phyloP scores from a whole-genome alignment of 2,113 vertebrate genomes.

The Odobenus rosmarus region DNA sequence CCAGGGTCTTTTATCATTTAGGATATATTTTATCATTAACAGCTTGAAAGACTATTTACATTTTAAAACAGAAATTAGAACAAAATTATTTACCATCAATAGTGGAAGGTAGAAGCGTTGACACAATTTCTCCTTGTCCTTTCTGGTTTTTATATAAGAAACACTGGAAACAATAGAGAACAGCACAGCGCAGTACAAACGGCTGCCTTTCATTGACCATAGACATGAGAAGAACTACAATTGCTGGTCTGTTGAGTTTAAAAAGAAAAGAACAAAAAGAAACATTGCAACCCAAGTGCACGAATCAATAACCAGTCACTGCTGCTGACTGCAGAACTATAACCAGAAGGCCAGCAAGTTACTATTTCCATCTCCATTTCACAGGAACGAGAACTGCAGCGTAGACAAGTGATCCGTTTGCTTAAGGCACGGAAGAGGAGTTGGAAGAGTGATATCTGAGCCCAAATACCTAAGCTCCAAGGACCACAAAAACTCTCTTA shows the following conservation, averaged over 20 bases:
- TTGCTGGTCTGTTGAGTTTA: slow-evolving; percentile 90
- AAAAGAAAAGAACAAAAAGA: not conserved
- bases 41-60: not conserved
- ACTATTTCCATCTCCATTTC: not conserved
- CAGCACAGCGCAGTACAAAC: slow-evolving; percentile 96
- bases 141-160: slow-evolving; percentile 98
- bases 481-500: not conserved
- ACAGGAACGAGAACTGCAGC: not conserved
- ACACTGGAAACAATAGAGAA: slow-evolving; percentile 99
- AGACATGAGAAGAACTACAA: slow-evolving; percentile 98
- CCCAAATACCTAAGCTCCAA: not conserved
- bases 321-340: not conserved
- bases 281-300: not conserved
- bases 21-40: not conserved
- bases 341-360: not conserved
- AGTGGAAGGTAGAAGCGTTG: slow-evolving; percentile 96
- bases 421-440: not conserved
- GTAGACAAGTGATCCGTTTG: not conserved
- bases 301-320: not conserved
- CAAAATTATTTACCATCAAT: slow-evolving; percentile 91
- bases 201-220: slow-evolving; percentile 99
- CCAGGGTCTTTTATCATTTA: not conserved
- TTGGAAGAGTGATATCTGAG: not conserved
- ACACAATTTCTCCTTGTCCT: slow-evolving; percentile 97
- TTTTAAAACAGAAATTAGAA: slow-evolving; percentile 34